Evolutionary conservation across 2,888 invertebrate genomes (phyloP).

Genomic region (Graphium colonna): DNA sequence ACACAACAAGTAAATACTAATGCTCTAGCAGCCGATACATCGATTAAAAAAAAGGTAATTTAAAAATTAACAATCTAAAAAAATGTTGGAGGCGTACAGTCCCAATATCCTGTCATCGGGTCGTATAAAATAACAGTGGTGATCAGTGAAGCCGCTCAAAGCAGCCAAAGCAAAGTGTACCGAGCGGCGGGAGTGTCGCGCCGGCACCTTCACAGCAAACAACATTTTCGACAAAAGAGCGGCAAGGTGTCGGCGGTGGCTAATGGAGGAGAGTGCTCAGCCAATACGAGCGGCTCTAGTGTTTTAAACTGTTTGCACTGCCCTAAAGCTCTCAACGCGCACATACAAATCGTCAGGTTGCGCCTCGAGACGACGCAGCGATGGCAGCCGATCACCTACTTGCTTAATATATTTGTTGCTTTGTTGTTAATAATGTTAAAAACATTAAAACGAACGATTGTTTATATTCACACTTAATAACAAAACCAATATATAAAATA

Average conservation of each 20-base stretch:
- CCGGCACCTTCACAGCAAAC: constrained; percentile 65
- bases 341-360: constrained; percentile 43
- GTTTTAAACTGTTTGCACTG: constrained; percentile 79
- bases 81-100: too few relatives aligned
- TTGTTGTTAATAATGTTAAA: too few relatives aligned
- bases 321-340: constrained; percentile 74
- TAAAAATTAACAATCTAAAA: too few relatives aligned
- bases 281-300: constrained; percentile 72
- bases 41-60: too few relatives aligned
- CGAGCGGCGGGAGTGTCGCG: constrained; percentile 61
- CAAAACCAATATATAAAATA: too few relatives aligned
- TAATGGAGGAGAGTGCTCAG: constrained; percentile 78
- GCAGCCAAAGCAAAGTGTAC: constrained; percentile 57
- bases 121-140: constrained; percentile 33
- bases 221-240: constrained; percentile 69
- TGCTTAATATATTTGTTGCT: too few relatives aligned
- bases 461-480: too few relatives aligned
- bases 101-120: constrained; percentile 23
- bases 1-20: too few relatives aligned
- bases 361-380: constrained; percentile 40
- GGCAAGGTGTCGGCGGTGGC: constrained; percentile 68
- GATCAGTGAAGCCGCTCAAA: constrained; percentile 37
- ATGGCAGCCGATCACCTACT: constrained; percentile 8
- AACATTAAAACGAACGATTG: too few relatives aligned
- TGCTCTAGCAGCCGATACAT: too few relatives aligned